Evolutionary conservation across 1,140 invertebrate species (phyloP), one percentile per base, ranked within the genome.

Genomic region (Helicoverpa armigera): DNA sequence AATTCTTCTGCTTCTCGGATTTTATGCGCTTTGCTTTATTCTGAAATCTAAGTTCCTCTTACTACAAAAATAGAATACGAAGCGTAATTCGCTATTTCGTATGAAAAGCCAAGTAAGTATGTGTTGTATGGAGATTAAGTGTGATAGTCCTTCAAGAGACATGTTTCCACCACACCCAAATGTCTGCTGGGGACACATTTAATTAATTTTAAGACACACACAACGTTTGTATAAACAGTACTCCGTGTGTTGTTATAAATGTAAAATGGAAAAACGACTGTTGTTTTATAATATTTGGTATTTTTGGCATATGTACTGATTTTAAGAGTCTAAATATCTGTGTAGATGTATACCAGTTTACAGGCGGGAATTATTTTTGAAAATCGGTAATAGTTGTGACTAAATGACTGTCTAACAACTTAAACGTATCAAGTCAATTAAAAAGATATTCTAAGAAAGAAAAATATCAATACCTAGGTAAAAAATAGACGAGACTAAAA

Each of bases 191-290:
- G 69, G 81, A 80, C 86, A 84, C 82, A 85, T 87, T 85, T 85
- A 87, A 87, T 87, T 87, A 85, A 87, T 86, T 86, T 85, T 70
- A 79, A 82, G 69, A 53, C 74, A 83, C 72, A 83, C 72, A 31
- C 74, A n/a, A 75, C 70, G 63, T 65, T 82, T 82, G 48, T 79
- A 54, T 82, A 79, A 82, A 75, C 65, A 76, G 50, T 61, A 67
- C n/a, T 77, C 13, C 14, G 67, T 70, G 29, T 29, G 18, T 70
- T 29, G 50, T 54, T 60, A 54, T 53, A 70, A 70, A 70, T 70
- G 53, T 70, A 53, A 67, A 67, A 16, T 18, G 16, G 16, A 29
- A 60, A 60, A 60, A 29, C 18, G 23, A 0, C 12, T 11, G 7
- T 60, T 11, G 58, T 29, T 60, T 2, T 60, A 9, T 0, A 29